Evolutionary conservation across 2,113 vertebrate species (phyloP).

Genomic region (Calonectris borealis): DNA sequence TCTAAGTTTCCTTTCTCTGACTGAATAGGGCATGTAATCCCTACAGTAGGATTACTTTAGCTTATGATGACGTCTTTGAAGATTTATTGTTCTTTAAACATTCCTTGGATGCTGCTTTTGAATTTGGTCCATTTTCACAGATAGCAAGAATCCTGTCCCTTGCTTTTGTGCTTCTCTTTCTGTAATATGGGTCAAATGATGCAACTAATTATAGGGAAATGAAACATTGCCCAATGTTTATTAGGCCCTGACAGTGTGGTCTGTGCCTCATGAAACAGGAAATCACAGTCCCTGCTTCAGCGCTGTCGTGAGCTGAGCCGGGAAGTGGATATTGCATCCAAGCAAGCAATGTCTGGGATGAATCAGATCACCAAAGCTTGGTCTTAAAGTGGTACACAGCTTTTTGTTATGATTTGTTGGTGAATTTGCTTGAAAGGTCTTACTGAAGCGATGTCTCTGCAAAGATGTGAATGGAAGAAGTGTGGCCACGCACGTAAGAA

Average conservation of each 20-base stretch:
- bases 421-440: not conserved
- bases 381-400: not conserved
- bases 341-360: not conserved
- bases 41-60: not conserved
- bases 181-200: not conserved
- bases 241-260: not conserved
- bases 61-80: not conserved
- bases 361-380: not conserved
- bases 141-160: not conserved
- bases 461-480: not conserved
- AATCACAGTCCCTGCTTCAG: slow-evolving; percentile 4
- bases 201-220: slow-evolving; percentile 39
- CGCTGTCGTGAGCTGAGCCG: not conserved
- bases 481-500: not conserved
- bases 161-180: not conserved
- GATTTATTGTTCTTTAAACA: not conserved
- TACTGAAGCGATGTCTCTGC: rapidly evolving
- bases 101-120: not conserved
- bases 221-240: not conserved
- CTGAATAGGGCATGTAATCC: not conserved
- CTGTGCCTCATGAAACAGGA: slow-evolving; percentile 5
- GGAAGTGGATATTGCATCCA: not conserved
- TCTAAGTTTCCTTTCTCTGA: not conserved
- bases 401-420: not conserved
- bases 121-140: not conserved